Evolutionary conservation across 2,888 invertebrate species (phyloP), one percentile per base, ranked within the genome.

Genomic region (Tipula helvola): DNA sequence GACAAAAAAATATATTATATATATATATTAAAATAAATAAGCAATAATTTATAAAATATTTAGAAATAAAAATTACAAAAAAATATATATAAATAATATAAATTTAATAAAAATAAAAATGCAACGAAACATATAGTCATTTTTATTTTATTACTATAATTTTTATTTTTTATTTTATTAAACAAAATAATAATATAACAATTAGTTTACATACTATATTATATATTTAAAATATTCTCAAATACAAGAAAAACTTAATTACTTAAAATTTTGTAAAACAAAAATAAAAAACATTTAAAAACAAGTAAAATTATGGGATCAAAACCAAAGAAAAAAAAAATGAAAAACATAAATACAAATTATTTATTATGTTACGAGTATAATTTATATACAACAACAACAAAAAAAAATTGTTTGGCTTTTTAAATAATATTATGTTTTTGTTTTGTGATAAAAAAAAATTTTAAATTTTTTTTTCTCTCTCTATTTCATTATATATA

Each of bases 211-310:
- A 44, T 10, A 44, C 8, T 10, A 44, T 52, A 12, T 44, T 44
- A 44, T 44, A 44, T 44, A 5, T 52, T 12, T 18, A 8, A 71
- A 28, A 71, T 71, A 71, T 71, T 71, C 28, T 71, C 28, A 71
- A 39, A 39, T 39, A 71, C 18, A 71, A 71, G 87, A 5, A 85
- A 42, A 83, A 16, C 86, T 87, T n/a, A 83, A 86, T 83, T 36
- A 86, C 41, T 44, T 39, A 39, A n/a, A 39, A 39, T 86, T 86
- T 85, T 87, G 39, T 57, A 86, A 87, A 87, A 87, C 86, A 39
- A 39, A 39, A 39, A 52, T 86, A 87, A 88, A 87, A 88, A 88
- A 89, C 88, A 89, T 89, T 89, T 89, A 28, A 28, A 28, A 89
- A 89, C 87, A 89, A 88, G 87, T 88, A 87, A 86, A 39, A 83